These are phyloP conservation scores for Chondrilla cf. caribensis DNA, from an alignment of 37 sponge, comb jelly and placozoan genomes.

Conservation along the genomic window DNA sequence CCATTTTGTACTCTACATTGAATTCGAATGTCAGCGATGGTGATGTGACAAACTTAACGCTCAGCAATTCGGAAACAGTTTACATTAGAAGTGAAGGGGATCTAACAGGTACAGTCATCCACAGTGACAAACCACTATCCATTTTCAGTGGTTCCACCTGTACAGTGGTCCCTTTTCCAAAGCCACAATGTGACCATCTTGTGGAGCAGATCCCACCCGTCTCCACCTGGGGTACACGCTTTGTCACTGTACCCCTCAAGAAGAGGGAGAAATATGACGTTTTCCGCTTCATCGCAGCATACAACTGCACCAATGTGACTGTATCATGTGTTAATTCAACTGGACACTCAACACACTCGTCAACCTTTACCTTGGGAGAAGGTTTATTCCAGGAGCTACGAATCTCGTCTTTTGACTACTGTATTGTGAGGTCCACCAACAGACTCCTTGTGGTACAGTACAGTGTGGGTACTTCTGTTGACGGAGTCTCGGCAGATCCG, in stretches of 20 bases:
- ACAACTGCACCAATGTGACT: conserved; percentile 3
- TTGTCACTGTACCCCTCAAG: conserved; percentile 31
- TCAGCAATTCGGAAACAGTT: not conserved
- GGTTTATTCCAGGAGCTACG: not conserved
- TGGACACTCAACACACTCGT: not conserved
- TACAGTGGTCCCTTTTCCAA: not conserved
- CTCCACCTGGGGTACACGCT: conserved; percentile 27
- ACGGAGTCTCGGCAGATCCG: not conserved
- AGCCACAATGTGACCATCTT: conserved; percentile 46
- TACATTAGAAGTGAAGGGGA: not conserved
- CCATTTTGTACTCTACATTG: not conserved
- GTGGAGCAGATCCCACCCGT: conserved; percentile 59
- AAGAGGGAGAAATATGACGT: not conserved
- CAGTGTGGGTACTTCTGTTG: conserved; percentile 9
- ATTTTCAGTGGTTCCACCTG: not conserved
- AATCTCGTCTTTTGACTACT: not conserved
- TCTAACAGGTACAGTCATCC: conserved; percentile 36
- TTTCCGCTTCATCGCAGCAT: conserved; percentile 10
- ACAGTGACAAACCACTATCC: conserved; percentile 8
- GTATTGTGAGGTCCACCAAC: not conserved
- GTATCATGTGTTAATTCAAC: not conserved
- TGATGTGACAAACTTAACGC: not conserved
- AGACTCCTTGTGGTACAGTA: conserved; percentile 15
- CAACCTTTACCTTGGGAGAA: not conserved
- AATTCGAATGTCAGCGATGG: not conserved